A percentile compares a stretch with the other conserved stretches of the same genome.
Evolutionary conservation across 2,888 invertebrate species (phyloP).

Genomic region (Cordilura impudica): DNA sequence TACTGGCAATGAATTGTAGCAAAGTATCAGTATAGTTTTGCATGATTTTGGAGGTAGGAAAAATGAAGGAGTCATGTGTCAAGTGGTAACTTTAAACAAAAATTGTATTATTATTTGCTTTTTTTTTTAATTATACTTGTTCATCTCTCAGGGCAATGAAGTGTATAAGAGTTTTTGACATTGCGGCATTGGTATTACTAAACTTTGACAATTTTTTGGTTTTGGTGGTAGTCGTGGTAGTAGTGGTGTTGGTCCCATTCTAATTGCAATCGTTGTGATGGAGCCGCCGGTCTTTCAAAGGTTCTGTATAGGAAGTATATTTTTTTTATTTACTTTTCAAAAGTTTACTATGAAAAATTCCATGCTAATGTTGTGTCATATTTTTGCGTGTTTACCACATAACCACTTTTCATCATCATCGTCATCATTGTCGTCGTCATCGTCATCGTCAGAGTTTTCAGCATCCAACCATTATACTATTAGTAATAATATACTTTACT

Average conservation of each 20-base stretch:
- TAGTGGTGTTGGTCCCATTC: constrained; percentile 1
- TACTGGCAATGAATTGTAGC: background rate
- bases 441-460: background rate
- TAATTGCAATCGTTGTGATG: constrained; percentile 10
- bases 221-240: constrained; percentile 26
- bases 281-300: constrained; percentile 1
- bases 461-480: background rate
- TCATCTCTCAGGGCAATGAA: constrained; percentile 57
- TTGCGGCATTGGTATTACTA: constrained; percentile 56
- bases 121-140: constrained; percentile 47
- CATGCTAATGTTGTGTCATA: constrained; percentile 56
- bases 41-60: constrained; percentile 21
- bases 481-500: background rate
- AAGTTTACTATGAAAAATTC: constrained; percentile 11
- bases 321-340: background rate
- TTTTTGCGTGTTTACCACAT: constrained; percentile 48
- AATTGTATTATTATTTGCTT: background rate
- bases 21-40: background rate
- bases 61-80: constrained; percentile 28
- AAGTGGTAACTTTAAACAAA: constrained; percentile 35
- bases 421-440: constrained; percentile 20
- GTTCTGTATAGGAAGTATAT: background rate
- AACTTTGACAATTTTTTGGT: constrained; percentile 55
- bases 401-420: constrained; percentile 50
- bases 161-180: constrained; percentile 60